Evolutionary conservation across 1,140 invertebrate genomes (phyloP), one percentile per base, ranked within the genome.

Genomic region (Calosoma granatense): DNA sequence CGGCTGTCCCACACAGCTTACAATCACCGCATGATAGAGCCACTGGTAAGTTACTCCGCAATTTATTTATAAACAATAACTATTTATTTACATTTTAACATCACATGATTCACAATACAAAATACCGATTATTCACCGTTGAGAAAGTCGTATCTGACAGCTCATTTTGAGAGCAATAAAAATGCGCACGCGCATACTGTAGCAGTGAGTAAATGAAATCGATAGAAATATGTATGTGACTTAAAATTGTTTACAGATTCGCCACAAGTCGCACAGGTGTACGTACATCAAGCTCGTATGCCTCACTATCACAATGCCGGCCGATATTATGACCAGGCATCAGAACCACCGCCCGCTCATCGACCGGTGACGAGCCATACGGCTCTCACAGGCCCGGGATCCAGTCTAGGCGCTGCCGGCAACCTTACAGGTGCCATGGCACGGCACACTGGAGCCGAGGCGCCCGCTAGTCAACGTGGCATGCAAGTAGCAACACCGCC

Each of bases 21-120:
- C 81, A 82, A 65, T 84, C 84, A 22, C 81, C 86, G 2, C 85
- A 88, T 61, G 87, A 90, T 68, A 76, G 88, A 55, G 80, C 81
- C 19, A 88, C 87, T 58, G 87, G 80, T 81, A 70, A 72, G 68
- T 70, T n/a, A n/a, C n/a, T n/a, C n/a, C n/a, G n/a, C 56, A 22
- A 20, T 23, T 54, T 21, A 55, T 53, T 56, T 53, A 41, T 30
- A 51, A 12, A 30, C 53, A 53, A 57, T 14, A 30, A 4, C 3
- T 6, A 51, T n/a, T n/a, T n/a, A 36, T 36, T 9, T 9, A 36
- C n/a, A 36, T 36, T 36, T 36, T 36, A 36, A 9, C n/a, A 36
- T 9, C n/a, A 9, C 30, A n/a, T 36, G 9, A 36, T 9, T 36
- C n/a, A 36, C 30, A 36, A 36, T 9, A n/a, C 30, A 9, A 36